Evolutionary conservation across 2,888 invertebrate species (phyloP).

Genomic region (Agapostemon virescens): DNA sequence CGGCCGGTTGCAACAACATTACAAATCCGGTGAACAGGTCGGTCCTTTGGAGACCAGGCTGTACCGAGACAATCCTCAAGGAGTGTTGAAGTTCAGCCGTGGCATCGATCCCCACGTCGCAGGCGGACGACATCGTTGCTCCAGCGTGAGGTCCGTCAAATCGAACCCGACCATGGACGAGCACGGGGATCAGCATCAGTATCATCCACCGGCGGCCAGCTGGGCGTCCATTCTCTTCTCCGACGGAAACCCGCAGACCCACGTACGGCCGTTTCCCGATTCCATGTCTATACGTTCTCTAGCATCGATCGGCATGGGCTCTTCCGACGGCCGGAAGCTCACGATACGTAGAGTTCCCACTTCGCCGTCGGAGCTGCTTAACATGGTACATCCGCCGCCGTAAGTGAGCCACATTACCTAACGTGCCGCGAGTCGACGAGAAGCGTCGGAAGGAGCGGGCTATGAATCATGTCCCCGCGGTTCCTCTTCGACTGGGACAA

Average conservation of each 20-base stretch:
- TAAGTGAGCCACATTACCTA: conserved; percentile 82
- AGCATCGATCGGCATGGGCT: conserved; percentile 93
- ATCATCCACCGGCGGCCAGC: conserved; percentile 69
- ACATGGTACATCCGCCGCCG: conserved; percentile 91
- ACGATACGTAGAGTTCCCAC: conserved; percentile 92
- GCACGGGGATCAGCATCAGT: conserved; percentile 61
- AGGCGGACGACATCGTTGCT: conserved; percentile 66
- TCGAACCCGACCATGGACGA: conserved; percentile 73
- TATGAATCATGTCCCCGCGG: conserved; percentile 49
- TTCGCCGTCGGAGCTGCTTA: conserved; percentile 92
- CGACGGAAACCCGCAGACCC: conserved; percentile 83
- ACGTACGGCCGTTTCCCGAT: conserved; percentile 81
- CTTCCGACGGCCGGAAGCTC: conserved; percentile 92
- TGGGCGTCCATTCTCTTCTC: conserved; percentile 83
- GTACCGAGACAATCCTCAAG: conserved; percentile 31
- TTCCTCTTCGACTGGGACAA: conserved; percentile 18
- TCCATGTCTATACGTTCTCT: conserved; percentile 89
- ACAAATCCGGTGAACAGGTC: conserved; percentile 39
- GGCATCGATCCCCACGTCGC: conserved; percentile 50
- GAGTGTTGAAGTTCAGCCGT: conserved; percentile 42
- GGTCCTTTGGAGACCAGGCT: conserved; percentile 49
- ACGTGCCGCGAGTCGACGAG: conserved; percentile 44
- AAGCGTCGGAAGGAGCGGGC: conserved; percentile 47
- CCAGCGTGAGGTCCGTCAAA: conserved; percentile 75
- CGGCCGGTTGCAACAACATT: conserved; percentile 39